Conservation (phyloP, 2,888 invertebrate species). For the Cryptophagus acutangulus region DNA sequence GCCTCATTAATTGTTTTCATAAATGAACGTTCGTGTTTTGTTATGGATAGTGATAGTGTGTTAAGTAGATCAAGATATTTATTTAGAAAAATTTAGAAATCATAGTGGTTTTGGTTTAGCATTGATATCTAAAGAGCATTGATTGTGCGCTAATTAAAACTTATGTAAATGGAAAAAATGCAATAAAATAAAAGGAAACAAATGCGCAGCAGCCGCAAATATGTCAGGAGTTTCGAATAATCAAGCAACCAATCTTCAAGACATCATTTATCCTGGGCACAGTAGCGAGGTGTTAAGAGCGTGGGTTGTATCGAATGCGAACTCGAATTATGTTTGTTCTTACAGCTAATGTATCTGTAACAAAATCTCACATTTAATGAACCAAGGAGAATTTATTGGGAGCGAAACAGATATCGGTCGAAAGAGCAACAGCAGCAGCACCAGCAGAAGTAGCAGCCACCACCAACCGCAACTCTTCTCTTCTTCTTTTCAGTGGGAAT, state of each 20-base stretch:
- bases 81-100: too few relatives aligned
- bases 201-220: slow-evolving; percentile 1
- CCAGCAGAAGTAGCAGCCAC: too few relatives aligned
- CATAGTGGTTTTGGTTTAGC: too few relatives aligned
- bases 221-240: background rate
- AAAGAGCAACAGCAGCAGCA: slow-evolving; percentile 5
- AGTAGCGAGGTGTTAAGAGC: slow-evolving; percentile 42
- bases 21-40: too few relatives aligned
- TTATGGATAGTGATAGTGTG: too few relatives aligned
- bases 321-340: slow-evolving; percentile 44
- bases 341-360: slow-evolving; percentile 44
- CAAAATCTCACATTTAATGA: slow-evolving; percentile 46
- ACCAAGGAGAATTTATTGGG: slow-evolving; percentile 37
- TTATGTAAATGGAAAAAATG: background rate
- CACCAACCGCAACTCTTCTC: too few relatives aligned
- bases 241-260: slow-evolving; percentile 7
- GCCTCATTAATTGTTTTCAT: too few relatives aligned
- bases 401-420: slow-evolving; percentile 32
- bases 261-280: slow-evolving; percentile 35
- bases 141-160: background rate
- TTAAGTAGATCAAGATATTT: too few relatives aligned
- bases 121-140: too few relatives aligned
- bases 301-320: slow-evolving; percentile 37
- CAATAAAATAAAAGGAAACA: too few relatives aligned
- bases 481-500: too few relatives aligned